Conservation (phyloP, 2,888 invertebrate species). For the Arge pagana region DNA sequence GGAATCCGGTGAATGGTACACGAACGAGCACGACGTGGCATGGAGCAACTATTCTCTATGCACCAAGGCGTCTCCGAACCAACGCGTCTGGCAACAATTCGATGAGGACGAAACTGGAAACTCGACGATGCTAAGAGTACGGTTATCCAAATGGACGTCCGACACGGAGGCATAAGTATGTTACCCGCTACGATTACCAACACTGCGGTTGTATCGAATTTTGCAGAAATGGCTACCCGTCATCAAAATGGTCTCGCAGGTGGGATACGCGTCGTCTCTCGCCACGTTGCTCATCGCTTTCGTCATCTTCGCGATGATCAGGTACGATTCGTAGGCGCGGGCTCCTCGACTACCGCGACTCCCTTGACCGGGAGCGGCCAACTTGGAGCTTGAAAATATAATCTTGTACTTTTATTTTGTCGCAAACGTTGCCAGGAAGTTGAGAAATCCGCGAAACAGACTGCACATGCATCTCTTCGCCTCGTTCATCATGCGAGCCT, state of each 20-base stretch:
- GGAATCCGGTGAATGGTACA: constrained; percentile 60
- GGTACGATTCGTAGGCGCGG: too few relatives aligned
- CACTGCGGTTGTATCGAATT: too few relatives aligned
- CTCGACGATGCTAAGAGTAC: constrained; percentile 40
- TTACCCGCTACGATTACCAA: too few relatives aligned
- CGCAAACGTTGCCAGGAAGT: constrained; percentile 58
- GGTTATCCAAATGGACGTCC: constrained; percentile 15
- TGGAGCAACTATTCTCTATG: constrained; percentile 63
- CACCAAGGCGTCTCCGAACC: constrained; percentile 42
- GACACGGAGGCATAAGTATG: too few relatives aligned
- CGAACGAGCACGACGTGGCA: constrained; percentile 45
- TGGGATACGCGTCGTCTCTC: constrained; percentile 64
- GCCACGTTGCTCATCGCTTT: constrained; percentile 60
- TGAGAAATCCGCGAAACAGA: constrained; percentile 69
- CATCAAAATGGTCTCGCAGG: constrained; percentile 60
- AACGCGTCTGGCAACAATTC: too few relatives aligned
- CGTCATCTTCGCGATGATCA: constrained; percentile 61
- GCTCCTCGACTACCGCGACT: too few relatives aligned
- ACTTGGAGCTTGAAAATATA: too few relatives aligned
- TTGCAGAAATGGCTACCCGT: constrained; percentile 60
- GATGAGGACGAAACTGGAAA: constrained; percentile 38
- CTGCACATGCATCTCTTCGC: constrained; percentile 70
- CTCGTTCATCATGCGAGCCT: constrained; percentile 68
- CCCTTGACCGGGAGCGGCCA: too few relatives aligned
- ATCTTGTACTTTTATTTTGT: too few relatives aligned